phyloP scores from a whole-genome alignment of 1,140 invertebrate genomes.

The Trypoxylus dichotomus region DNA sequence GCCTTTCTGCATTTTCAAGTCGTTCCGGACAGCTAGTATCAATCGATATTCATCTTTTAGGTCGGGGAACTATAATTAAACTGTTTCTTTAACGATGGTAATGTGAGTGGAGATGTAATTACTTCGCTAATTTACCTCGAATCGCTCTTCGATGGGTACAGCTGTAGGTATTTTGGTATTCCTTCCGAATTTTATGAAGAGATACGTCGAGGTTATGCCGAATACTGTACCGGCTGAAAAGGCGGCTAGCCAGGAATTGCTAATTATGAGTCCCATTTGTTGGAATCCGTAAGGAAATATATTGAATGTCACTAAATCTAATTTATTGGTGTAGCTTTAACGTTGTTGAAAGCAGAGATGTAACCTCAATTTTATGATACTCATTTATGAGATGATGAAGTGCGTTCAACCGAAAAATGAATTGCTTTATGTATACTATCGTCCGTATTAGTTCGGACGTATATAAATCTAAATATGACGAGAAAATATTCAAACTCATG shows the following conservation, averaged over 20 bases:
- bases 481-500: too few species aligned
- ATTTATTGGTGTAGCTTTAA: too few species aligned
- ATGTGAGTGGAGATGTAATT: slow-evolving; percentile 9
- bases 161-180: slow-evolving; percentile 33
- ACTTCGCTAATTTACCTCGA: slow-evolving; percentile 42
- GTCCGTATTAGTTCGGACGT: too few species aligned
- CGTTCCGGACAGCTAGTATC: slow-evolving; percentile 83
- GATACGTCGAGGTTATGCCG: slow-evolving; percentile 40
- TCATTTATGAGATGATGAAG: too few species aligned
- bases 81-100: slow-evolving; percentile 12
- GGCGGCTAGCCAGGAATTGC: background rate
- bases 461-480: too few species aligned
- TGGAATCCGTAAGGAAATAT: background rate
- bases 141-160: slow-evolving; percentile 48
- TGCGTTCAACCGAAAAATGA: too few species aligned
- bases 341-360: background rate
- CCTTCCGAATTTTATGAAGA: slow-evolving; percentile 37
- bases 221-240: slow-evolving; percentile 41
- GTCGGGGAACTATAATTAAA: slow-evolving; percentile 46
- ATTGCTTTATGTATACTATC: too few species aligned
- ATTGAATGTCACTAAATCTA: too few species aligned
- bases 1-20: slow-evolving; percentile 93
- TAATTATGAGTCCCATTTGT: background rate
- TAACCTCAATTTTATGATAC: background rate
- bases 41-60: slow-evolving; percentile 69